A percentile compares a stretch with the other conserved stretches of the same genome.
phyloP scores from a whole-genome alignment of 2,113 vertebrate species.

The Triplophysa rosa region DNA sequence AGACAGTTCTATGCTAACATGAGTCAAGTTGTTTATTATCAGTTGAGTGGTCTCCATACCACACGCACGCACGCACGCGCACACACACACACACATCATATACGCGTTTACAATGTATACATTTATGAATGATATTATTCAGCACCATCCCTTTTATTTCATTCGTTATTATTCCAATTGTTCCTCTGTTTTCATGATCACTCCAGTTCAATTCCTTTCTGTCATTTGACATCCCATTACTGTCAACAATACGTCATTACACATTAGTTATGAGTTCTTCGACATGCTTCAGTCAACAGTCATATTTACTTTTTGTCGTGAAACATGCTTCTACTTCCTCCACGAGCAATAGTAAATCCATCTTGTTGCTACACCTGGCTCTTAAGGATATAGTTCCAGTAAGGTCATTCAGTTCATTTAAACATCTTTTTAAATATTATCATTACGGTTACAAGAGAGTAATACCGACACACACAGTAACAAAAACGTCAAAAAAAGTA shows the following conservation, averaged over 20 bases:
- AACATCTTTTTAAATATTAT: conserved; percentile 17
- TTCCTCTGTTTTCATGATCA: neutral
- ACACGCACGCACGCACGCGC: neutral
- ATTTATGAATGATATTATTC: conserved; percentile 8
- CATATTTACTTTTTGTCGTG: neutral
- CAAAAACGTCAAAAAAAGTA: conserved; percentile 61
- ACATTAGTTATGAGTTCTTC: neutral
- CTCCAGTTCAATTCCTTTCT: neutral
- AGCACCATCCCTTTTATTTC: conserved; percentile 14
- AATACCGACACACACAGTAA: conserved; percentile 71
- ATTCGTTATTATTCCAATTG: neutral
- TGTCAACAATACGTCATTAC: neutral
- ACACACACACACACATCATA: neutral
- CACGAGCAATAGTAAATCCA: conserved; percentile 1
- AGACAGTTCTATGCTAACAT: conserved; percentile 8
- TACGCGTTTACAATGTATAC: conserved; percentile 3
- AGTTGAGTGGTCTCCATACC: neutral
- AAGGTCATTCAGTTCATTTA: conserved; percentile 12
- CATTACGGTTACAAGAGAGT: conserved; percentile 67
- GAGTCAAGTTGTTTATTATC: conserved; percentile 3
- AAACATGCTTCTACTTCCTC: conserved; percentile 29
- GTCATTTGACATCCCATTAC: neutral
- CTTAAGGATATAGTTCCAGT: neutral
- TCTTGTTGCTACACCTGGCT: neutral
- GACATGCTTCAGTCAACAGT: conserved; percentile 11